Percentiles rank a stretch among this genome's conserved stretches.
Evolutionary conservation across 2,113 vertebrate species (phyloP).

Genomic region (Orientallactaga bullata): DNA sequence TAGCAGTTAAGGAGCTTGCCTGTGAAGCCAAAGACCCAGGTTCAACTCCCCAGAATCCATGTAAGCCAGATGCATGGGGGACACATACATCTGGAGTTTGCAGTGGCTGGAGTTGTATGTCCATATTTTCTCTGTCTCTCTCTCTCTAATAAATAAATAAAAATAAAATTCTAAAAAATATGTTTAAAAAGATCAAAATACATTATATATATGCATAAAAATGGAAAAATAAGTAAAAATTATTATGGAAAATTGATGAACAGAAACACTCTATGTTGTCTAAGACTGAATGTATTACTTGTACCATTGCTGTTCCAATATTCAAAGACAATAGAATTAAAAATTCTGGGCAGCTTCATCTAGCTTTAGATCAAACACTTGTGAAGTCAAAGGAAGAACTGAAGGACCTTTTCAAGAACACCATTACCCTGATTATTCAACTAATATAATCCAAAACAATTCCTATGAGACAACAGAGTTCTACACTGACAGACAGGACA

Average conservation of each 20-base stretch:
- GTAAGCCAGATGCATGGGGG: too few species aligned
- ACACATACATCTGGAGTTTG: too few species aligned
- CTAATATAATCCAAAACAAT: slow-evolving; percentile 13
- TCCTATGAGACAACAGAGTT: background rate
- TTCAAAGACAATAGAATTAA: slow-evolving; percentile 46
- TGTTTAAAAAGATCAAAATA: too few species aligned
- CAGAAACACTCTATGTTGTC: background rate
- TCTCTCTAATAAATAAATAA: too few species aligned
- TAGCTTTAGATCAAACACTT: slow-evolving; percentile 53
- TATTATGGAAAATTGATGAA: background rate
- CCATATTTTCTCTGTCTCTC: too few species aligned
- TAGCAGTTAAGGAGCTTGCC: too few species aligned
- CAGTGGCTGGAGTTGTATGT: too few species aligned
- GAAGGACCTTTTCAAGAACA: background rate
- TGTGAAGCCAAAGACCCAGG: too few species aligned
- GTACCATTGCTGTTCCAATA: background rate
- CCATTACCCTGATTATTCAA: slow-evolving; percentile 19
- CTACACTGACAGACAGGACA: slow-evolving; percentile 43
- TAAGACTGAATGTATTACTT: slow-evolving; percentile 2
- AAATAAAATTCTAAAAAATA: too few species aligned
- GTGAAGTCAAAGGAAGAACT: background rate
- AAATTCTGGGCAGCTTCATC: slow-evolving; percentile 3
- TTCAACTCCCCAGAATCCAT: too few species aligned
- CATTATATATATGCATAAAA: too few species aligned
- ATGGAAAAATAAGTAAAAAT: too few species aligned